These are phyloP conservation scores for Cryptoblepharus egeriae DNA, from an alignment of 2,797 vertebrate genomes.

Conservation along the genomic window DNA sequence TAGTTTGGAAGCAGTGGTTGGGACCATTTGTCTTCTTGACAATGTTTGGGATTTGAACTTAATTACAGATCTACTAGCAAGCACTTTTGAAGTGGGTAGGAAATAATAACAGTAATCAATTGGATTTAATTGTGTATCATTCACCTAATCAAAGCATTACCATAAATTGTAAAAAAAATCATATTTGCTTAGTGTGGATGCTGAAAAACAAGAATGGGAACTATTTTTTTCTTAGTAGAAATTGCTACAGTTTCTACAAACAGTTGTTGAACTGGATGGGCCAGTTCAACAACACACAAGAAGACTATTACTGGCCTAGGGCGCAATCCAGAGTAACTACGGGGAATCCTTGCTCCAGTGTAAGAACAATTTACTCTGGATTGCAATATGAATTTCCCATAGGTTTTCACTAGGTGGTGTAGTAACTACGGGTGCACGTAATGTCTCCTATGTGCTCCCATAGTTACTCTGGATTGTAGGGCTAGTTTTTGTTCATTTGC, in stretches of 20 bases:
- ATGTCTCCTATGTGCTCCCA: too few species aligned
- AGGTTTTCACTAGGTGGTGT: too few species aligned
- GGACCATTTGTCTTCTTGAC: slow-evolving; percentile 13
- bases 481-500: background rate
- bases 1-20: background rate
- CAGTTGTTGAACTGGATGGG: too few species aligned
- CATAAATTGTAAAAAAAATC: background rate
- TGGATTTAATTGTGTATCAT: background rate
- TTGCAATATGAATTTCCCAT: too few species aligned
- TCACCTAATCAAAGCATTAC: slow-evolving; percentile 3
- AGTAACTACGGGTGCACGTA: too few species aligned
- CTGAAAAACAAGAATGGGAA: background rate
- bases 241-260: too few species aligned
- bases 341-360: too few species aligned
- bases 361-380: too few species aligned
- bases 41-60: background rate
- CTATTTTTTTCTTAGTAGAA: background rate
- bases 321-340: too few species aligned
- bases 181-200: background rate
- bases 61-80: background rate
- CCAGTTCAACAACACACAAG: background rate
- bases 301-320: background rate
- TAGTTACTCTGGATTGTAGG: too few species aligned
- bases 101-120: background rate
- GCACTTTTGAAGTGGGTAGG: background rate